Evolutionary conservation across 2,888 invertebrate species (phyloP).

Genomic region (Scotopteryx bipunctaria): DNA sequence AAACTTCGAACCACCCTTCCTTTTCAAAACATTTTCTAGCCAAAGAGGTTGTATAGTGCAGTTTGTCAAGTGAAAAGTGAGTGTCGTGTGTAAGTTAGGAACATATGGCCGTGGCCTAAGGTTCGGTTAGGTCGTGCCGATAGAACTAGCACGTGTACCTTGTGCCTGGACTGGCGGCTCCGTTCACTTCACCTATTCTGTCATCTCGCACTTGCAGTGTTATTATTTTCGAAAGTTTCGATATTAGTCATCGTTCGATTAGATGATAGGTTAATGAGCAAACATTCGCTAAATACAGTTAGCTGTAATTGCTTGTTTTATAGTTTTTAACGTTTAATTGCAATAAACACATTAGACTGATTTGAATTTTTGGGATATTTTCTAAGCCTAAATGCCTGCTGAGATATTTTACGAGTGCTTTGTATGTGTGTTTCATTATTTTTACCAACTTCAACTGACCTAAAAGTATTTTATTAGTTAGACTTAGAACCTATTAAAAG

Average conservation of each 20-base stretch:
- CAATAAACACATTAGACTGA: conserved; percentile 7
- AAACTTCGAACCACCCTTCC: conserved; percentile 39
- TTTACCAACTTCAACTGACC: too few species aligned
- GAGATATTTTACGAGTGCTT: background rate
- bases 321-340: conserved; percentile 11
- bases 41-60: conserved; percentile 25
- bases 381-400: background rate
- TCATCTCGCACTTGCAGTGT: conserved; percentile 63
- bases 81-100: conserved; percentile 69
- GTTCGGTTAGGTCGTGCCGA: conserved; percentile 68
- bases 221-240: conserved; percentile 60
- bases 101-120: conserved; percentile 76
- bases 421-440: too few species aligned
- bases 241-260: conserved; percentile 59
- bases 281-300: conserved; percentile 22
- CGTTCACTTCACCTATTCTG: conserved; percentile 78
- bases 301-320: conserved; percentile 19
- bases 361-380: background rate
- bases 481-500: too few species aligned
- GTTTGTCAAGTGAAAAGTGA: conserved; percentile 66
- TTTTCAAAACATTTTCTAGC: conserved; percentile 28
- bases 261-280: conserved; percentile 32
- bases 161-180: conserved; percentile 72
- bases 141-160: conserved; percentile 76
- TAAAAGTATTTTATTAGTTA: too few species aligned